These are phyloP conservation scores for Osmoderma eremita DNA, from an alignment of 2,888 invertebrate species.

Conservation along the genomic window DNA sequence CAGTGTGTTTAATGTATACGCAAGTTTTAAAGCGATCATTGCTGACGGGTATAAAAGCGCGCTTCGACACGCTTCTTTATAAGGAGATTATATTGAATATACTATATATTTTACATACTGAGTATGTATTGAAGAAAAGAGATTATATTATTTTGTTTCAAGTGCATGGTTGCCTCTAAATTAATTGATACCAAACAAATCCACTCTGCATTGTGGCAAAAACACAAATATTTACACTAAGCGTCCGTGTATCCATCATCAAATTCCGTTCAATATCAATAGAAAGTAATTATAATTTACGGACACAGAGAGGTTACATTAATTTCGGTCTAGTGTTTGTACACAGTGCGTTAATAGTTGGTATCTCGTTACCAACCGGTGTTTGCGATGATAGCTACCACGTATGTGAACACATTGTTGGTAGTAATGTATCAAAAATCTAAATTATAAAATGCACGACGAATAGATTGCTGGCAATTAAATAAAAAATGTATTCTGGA, in stretches of 20 bases:
- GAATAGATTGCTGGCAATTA: no score
- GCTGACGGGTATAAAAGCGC: no score
- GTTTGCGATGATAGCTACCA: conserved; percentile 7
- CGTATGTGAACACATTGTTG: no score
- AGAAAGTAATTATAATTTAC: conserved; percentile 29
- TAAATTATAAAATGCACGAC: no score
- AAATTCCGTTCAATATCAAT: conserved; percentile 22
- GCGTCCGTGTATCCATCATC: conserved; percentile 6
- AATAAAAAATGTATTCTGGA: no score
- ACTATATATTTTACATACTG: no score
- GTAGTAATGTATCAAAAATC: background rate
- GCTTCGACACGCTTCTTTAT: no score
- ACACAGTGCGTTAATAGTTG: conserved; percentile 8
- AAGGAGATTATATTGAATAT: no score
- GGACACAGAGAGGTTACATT: conserved; percentile 19
- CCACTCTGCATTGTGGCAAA: background rate
- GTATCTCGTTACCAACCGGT: conserved; percentile 10
- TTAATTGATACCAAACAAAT: conserved; percentile 16
- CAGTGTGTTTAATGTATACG: no score
- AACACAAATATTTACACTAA: conserved; percentile 21
- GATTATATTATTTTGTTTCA: no score
- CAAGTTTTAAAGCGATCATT: no score
- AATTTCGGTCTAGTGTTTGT: conserved; percentile 28
- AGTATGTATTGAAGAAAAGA: no score
- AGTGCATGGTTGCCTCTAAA: background rate